These are phyloP conservation scores for Phalanger gymnotis DNA, from an alignment of 2,797 vertebrate species.

Conservation along the genomic window DNA sequence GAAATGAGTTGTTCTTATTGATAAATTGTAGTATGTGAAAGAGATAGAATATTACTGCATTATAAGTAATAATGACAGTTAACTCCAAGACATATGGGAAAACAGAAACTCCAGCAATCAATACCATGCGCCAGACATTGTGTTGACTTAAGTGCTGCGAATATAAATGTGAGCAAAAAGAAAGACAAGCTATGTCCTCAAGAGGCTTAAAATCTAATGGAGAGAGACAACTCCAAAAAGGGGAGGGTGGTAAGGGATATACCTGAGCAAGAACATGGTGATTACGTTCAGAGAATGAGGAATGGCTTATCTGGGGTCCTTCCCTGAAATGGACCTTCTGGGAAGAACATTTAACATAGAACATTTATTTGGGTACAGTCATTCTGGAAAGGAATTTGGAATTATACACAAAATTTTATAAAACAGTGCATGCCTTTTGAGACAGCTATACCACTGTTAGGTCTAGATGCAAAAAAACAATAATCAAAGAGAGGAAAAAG, in stretches of 20 bases:
- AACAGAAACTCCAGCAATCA: not conserved
- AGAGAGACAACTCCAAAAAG: not conserved
- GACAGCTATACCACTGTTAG: not conserved
- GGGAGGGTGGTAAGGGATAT: not conserved
- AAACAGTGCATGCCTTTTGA: not conserved
- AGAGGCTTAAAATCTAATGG: not conserved
- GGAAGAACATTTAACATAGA: not conserved
- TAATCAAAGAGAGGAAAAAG: not conserved
- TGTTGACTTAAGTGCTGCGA: not conserved
- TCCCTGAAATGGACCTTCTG: not conserved
- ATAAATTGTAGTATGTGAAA: not conserved
- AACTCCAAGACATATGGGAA: not conserved
- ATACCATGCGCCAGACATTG: not conserved
- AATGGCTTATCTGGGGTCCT: not conserved
- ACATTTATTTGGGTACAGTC: not conserved
- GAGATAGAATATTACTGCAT: not conserved
- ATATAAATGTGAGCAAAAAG: not conserved
- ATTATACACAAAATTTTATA: not conserved
- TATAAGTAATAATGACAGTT: not conserved
- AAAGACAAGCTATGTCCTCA: not conserved
- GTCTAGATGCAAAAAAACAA: not conserved
- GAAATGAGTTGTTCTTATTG: not conserved
- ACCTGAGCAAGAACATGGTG: not conserved
- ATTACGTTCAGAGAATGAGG: not conserved
- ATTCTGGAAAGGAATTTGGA: not conserved